Conservation (phyloP, 2,888 invertebrate genomes). For the Chloromyia formosa region DNA sequence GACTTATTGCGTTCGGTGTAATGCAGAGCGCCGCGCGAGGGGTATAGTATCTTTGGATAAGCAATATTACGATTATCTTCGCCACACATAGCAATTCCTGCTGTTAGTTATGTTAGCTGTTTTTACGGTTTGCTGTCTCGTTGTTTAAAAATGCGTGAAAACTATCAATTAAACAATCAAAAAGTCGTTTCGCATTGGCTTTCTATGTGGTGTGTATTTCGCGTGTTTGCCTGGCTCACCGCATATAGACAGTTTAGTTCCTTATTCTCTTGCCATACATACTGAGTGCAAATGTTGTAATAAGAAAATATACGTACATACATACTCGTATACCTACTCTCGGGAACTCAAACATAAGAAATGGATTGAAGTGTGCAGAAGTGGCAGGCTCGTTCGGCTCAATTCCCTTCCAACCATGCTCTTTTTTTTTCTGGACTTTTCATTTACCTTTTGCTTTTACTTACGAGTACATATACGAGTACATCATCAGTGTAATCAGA, state of each 20-base stretch:
- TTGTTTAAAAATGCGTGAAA: constrained; percentile 47
- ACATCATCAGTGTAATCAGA: background rate
- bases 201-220: constrained; percentile 15
- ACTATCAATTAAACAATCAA: constrained; percentile 47
- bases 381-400: too few species aligned
- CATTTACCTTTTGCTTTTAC: constrained; percentile 14
- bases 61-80: constrained; percentile 33
- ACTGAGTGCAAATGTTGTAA: background rate
- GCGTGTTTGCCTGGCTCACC: background rate
- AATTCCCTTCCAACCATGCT: background rate
- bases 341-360: background rate
- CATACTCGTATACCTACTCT: too few species aligned
- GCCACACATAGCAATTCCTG: constrained; percentile 3
- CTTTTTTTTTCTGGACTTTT: background rate
- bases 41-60: constrained; percentile 27
- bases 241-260: background rate
- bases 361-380: background rate
- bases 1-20: constrained; percentile 7
- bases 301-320: constrained; percentile 18
- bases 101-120: constrained; percentile 6
- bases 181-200: constrained; percentile 42
- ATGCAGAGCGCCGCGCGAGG: constrained; percentile 1
- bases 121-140: constrained; percentile 10
- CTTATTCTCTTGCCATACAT: background rate
- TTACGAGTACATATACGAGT: too few species aligned